Base-by-base conservation (phyloP, 2,797 vertebrate genomes). In the Acanthopagrus latus region DNA sequence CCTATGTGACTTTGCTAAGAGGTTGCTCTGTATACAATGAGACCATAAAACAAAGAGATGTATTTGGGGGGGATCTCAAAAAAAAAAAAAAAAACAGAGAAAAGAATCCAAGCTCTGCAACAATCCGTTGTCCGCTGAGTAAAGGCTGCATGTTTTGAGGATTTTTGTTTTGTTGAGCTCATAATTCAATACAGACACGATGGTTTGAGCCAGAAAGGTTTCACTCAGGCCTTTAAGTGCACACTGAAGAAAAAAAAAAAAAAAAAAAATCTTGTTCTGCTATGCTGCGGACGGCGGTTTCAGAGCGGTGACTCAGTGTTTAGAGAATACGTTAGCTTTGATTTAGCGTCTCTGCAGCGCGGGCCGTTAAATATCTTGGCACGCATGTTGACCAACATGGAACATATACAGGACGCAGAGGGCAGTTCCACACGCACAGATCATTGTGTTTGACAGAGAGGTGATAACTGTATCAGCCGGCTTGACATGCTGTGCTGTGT, bases 131-230 rank as follows among this genome's bases (percentile, higher is more conserved):
- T 94, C 89, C 92, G 92, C 86, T 90, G 91, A 89, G 90, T 89
- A 91, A 78, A 89, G 58, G 77, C 90, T 90, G 89, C 84, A 88
- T 93, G 92, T 92, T 94, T 94, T 69, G 75, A 84, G 78, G 87
- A 92, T 93, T 95, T 93, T 93, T 93, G 93, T 93, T 94, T 94
- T 91, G 90, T 90, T 92, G 91, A 93, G 92, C 92, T 94, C 91
- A 91, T 95, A 95, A 95, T 94, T 94, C 88, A 93, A 93, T 77
- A 93, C 94, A 94, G 93, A 91, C 90, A 82, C 29, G 70, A 87
- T 52, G 73, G 86, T 79, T 77, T 7, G 86, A 93, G 91, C 91
- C 91, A 88, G 90, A 91, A 74, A 90, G 81, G 87, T 91, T 94
- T 92, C 87, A 85, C 86, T 90, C 75, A 9, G 77, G 81, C 84